A percentile compares a stretch with the other conserved stretches of the same genome.
Conservation (phyloP, 2,888 invertebrate genomes). For the Xylophagus ater region DNA sequence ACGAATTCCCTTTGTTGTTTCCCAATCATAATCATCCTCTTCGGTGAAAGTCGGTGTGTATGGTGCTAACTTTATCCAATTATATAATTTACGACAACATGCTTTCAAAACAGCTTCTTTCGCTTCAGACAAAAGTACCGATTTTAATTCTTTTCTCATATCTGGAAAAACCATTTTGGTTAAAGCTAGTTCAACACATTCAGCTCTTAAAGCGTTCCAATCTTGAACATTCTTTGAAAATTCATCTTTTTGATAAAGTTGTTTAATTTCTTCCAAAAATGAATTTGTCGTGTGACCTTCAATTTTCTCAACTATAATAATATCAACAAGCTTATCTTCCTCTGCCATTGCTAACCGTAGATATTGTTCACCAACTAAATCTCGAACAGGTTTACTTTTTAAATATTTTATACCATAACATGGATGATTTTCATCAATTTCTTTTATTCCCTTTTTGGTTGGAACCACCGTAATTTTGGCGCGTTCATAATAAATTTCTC, state of each 20-base stretch:
- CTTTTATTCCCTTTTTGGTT: constrained; percentile 83
- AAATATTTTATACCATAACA: constrained; percentile 82
- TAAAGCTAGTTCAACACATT: constrained; percentile 80
- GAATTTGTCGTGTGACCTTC: constrained; percentile 65
- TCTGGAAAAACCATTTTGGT: constrained; percentile 82
- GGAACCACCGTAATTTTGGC: constrained; percentile 73
- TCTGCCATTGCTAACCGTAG: constrained; percentile 70
- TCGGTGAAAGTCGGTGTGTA: constrained; percentile 62
- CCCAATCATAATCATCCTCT: constrained; percentile 89
- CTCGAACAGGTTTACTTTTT: constrained; percentile 82
- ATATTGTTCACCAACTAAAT: constrained; percentile 82
- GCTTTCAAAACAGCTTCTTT: constrained; percentile 74
- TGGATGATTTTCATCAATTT: constrained; percentile 90
- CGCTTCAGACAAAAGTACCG: constrained; percentile 70
- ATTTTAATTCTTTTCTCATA: constrained; percentile 72
- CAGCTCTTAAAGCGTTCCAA: constrained; percentile 85
- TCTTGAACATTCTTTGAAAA: constrained; percentile 88
- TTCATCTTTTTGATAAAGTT: constrained; percentile 61
- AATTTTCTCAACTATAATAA: constrained; percentile 61
- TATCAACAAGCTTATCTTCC: constrained; percentile 67
- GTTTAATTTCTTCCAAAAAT: constrained; percentile 83
- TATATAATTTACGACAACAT: constrained; percentile 76
- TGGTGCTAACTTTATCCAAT: constrained; percentile 75
- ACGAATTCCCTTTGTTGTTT: constrained; percentile 60
- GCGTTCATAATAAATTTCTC: constrained; percentile 79